Conservation (phyloP, 1,140 invertebrate species). For the Megathymus violae region DNA sequence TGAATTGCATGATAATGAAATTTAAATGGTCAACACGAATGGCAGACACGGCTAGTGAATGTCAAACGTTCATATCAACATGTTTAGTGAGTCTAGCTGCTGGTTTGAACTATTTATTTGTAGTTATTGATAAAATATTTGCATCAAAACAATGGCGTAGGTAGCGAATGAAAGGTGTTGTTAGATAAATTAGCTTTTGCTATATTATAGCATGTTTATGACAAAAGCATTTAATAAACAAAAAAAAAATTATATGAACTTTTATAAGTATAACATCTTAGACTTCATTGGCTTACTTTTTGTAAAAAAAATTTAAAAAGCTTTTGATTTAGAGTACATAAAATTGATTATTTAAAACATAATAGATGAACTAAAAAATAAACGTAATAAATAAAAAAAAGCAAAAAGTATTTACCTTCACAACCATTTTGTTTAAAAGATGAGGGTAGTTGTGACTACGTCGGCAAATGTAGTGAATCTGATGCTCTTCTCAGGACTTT, state of each 20-base stretch:
- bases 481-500: slow-evolving; percentile 41
- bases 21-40: slow-evolving; percentile 22
- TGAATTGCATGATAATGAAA: slow-evolving; percentile 35
- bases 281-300: too few species aligned
- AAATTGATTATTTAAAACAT: too few species aligned
- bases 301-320: too few species aligned
- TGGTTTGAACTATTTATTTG: slow-evolving; percentile 4
- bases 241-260: too few species aligned
- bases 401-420: slow-evolving; percentile 54
- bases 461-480: slow-evolving; percentile 51
- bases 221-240: too few species aligned
- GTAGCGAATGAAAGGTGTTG: slow-evolving; percentile 3
- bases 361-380: not conserved
- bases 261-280: too few species aligned
- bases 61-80: slow-evolving; percentile 2
- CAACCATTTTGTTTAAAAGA: slow-evolving; percentile 52
- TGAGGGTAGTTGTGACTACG: slow-evolving; percentile 58
- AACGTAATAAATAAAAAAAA: not conserved
- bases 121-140: slow-evolving; percentile 14
- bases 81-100: not conserved
- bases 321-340: too few species aligned
- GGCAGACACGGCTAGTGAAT: slow-evolving; percentile 14
- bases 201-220: too few species aligned
- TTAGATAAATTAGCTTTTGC: not conserved
- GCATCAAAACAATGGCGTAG: slow-evolving; percentile 16